These are phyloP conservation scores for Brachionus paranguensis DNA, from an alignment of 1,140 invertebrate genomes.

Conservation along the genomic window DNA sequence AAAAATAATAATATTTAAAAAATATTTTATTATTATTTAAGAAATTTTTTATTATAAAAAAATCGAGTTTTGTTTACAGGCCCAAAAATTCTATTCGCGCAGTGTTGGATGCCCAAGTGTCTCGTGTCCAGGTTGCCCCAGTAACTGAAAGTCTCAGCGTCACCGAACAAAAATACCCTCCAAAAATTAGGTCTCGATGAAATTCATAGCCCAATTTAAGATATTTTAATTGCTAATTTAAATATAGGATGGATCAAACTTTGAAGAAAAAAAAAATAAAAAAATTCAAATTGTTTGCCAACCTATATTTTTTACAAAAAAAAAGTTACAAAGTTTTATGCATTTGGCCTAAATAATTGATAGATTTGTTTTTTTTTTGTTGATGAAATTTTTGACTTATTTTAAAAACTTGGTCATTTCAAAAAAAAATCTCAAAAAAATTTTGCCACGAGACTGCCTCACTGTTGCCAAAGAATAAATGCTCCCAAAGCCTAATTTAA, in stretches of 20 bases:
- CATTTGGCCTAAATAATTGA: slow-evolving; percentile 31
- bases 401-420: background rate
- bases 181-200: slow-evolving; percentile 7
- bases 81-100: background rate
- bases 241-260: slow-evolving; percentile 28
- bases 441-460: too few relatives aligned
- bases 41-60: background rate
- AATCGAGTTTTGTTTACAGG: background rate
- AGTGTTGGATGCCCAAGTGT: background rate
- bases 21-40: slow-evolving; percentile 5
- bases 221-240: slow-evolving; percentile 12
- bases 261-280: background rate
- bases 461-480: too few relatives aligned
- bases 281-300: slow-evolving; percentile 10
- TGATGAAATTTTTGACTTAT: background rate
- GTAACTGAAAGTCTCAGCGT: background rate
- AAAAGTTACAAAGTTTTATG: slow-evolving; percentile 34
- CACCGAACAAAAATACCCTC: background rate
- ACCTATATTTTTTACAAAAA: background rate
- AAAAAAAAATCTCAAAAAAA: too few relatives aligned
- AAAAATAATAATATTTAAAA: background rate
- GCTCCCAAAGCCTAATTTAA: background rate
- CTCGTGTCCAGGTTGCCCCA: background rate
- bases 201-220: background rate
- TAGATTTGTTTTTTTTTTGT: slow-evolving; percentile 4